Evolutionary conservation across 2,797 vertebrate species (phyloP).

Genomic region (Propithecus deckenii): DNA sequence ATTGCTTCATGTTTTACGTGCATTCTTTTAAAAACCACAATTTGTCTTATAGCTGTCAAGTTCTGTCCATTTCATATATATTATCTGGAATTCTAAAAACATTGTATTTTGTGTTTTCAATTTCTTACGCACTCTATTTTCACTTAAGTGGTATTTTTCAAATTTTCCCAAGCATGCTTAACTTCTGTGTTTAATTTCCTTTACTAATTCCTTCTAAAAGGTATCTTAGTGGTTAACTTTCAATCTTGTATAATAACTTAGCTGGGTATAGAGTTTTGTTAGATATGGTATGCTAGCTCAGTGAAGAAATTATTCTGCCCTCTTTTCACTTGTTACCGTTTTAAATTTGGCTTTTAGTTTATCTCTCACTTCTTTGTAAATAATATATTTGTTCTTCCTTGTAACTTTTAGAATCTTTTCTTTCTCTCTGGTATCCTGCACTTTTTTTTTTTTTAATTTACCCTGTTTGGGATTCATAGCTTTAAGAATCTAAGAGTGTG

Average conservation of each 20-base stretch:
- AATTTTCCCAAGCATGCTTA: background rate
- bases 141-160: background rate
- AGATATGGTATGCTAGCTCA: background rate
- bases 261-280: background rate
- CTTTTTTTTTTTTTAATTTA: background rate
- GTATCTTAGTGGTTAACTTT: background rate
- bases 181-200: background rate
- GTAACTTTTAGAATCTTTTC: background rate
- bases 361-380: background rate
- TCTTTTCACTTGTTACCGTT: background rate
- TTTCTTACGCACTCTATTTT: background rate
- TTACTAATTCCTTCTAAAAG: background rate
- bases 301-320: background rate
- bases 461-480: background rate
- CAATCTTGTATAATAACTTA: background rate
- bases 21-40: background rate
- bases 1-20: background rate
- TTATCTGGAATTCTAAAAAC: background rate
- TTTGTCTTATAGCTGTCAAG: background rate
- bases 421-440: background rate
- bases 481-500: background rate
- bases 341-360: background rate
- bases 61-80: background rate
- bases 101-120: background rate
- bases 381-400: background rate